Evolutionary conservation across 2,113 vertebrate species (phyloP), one percentile per base, ranked within the genome.

Genomic region (Cairina moschata): DNA sequence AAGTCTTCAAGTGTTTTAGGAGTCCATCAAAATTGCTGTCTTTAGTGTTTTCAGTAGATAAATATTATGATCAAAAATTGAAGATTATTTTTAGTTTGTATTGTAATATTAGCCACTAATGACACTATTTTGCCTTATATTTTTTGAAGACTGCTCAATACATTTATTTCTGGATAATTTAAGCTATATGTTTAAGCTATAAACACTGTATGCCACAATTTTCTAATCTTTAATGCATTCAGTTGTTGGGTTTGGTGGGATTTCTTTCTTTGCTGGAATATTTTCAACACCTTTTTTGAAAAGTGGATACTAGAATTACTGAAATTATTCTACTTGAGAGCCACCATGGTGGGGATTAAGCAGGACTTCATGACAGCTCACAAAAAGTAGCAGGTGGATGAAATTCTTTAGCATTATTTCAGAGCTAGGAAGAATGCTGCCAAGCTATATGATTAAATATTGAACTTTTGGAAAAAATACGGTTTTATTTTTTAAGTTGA

Each of bases 231-330:
- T 76, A 83, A 31, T 88, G 58, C 6, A 83, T 92, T 12, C 29
- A 3, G 73, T 86, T 18, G 10, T 65, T 80, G 20, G 18, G 0
- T 5, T 22, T 25, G 29, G 6, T 29, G 8, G 12, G 1, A 1
- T 26, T 65, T 83, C 11, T 6, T 50, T 54, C 20, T 68, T 89
- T 66, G 15, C 15, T 69, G 69, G 20, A 36, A 34, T 60, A 84
- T 65, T 91, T 83, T 69, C 29, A 66, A 18, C 8, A 67, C 3
- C 2, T 59, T 79, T 72, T 85, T 17, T 12, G 31, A 29, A 68
- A 87, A 44, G 12, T 17, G 8, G 20, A 11, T 71, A 71, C 32
- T 44, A 77, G 44, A 52, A 25, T 52, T 52, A 52, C 23, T 25
- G 23, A 8, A 58, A 73, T 13, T 14, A 54, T 69, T 81, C 21